phyloP scores from a whole-genome alignment of 2,888 invertebrate species.

The Drosophila colorata region DNA sequence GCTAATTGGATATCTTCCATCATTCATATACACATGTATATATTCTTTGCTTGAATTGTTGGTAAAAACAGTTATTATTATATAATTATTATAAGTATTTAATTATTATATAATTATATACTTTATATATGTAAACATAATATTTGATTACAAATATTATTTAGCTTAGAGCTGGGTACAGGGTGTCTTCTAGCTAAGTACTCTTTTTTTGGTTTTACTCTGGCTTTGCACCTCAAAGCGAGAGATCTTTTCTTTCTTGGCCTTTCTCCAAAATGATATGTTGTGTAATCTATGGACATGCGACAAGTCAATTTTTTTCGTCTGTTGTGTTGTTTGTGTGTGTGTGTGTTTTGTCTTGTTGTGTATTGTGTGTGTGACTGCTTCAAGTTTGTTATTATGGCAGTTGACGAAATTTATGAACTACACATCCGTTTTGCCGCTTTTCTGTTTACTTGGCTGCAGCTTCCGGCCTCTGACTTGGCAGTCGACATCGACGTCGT shows the following conservation, averaged over 20 bases:
- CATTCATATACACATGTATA: too few relatives aligned
- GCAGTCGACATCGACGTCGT: slow-evolving; percentile 20
- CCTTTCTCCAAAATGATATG: slow-evolving; percentile 54
- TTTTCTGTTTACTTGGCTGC: slow-evolving; percentile 69
- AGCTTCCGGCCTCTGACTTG: slow-evolving; percentile 62
- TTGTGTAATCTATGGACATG: slow-evolving; percentile 66
- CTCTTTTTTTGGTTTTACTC: slow-evolving; percentile 13
- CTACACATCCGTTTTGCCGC: slow-evolving; percentile 78
- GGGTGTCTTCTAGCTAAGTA: background rate
- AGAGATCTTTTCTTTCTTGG: slow-evolving; percentile 30
- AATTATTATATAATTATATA: too few relatives aligned
- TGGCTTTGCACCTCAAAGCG: slow-evolving; percentile 27
- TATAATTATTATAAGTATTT: too few relatives aligned
- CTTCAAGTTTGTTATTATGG: slow-evolving; percentile 73
- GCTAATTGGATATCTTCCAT: too few relatives aligned
- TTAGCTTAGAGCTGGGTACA: background rate
- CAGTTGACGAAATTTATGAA: slow-evolving; percentile 82
- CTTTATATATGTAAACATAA: too few relatives aligned
- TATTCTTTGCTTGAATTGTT: too few relatives aligned
- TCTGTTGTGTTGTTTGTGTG: background rate
- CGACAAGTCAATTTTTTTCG: slow-evolving; percentile 76
- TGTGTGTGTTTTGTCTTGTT: slow-evolving; percentile 9
- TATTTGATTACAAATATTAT: too few relatives aligned
- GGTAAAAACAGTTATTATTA: too few relatives aligned
- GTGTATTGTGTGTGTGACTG: slow-evolving; percentile 15